Evolutionary conservation across 1,140 invertebrate genomes (phyloP), one percentile per base, ranked within the genome.

Genomic region (Anastrepha ludens): DNA sequence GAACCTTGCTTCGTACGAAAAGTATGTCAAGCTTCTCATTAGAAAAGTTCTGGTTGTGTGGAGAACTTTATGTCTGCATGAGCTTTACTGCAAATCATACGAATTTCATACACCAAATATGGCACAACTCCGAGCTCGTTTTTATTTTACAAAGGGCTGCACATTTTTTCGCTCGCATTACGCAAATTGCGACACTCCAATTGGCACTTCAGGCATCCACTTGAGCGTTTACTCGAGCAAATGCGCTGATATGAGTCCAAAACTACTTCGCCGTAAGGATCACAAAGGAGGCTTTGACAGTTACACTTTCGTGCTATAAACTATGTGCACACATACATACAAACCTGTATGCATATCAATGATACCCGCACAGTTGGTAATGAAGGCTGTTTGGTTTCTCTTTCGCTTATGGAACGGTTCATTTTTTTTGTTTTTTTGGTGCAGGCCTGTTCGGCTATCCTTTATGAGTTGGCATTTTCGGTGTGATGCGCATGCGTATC

Each of bases 151-250:
- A 58, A 50, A 81, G 74, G 44, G 74, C 41, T 20, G 9, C 44
- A 17, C 1, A 15, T 81, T 50, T n/a, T 50, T 81, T 29, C 8
- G 47, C n/a, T 11, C 44, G 2, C 17, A 55, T n/a, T 55, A 50
- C 47, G 74, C 74, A 81, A 81, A 81, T 81, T 55, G 74, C 74
- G 74, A 29, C 47, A 81, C 74, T 8, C 50, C 47, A 81, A 81
- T 81, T 81, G 74, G 74, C 74, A 81, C 74, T 20, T n/a, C 74
- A 81, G 20, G 74, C 74, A 5, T 8, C 50, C 74, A 81, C 74
- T 81, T 81, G 20, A 81, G 47, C 74, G 74, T 81, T 81, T 55
- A 81, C 47, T 81, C 74, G 41, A 81, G 74, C 74, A 55, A 58
- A 81, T 5, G 17, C 47, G 74, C 47, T 9, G 74, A 81, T 81